phyloP scores from a whole-genome alignment of 2,113 vertebrate genomes.

The Passer montanus region DNA sequence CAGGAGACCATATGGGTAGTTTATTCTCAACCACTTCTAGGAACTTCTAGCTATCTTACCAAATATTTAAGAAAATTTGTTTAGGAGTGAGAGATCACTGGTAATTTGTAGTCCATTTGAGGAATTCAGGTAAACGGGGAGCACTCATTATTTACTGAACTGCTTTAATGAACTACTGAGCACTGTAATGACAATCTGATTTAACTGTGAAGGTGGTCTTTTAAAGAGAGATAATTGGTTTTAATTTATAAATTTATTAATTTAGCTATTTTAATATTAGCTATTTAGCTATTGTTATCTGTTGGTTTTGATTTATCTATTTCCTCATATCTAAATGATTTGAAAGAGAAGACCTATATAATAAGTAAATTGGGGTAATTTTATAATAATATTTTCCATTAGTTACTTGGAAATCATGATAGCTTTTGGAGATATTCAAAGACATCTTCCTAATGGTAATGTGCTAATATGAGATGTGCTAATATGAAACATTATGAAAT shows the following conservation, averaged over 20 bases:
- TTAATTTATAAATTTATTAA: too few species aligned
- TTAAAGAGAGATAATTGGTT: background rate
- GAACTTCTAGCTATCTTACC: background rate
- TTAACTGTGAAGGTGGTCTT: background rate
- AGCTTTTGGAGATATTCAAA: background rate
- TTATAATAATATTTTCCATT: background rate
- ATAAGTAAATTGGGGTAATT: background rate
- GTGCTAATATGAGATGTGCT: background rate
- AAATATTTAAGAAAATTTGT: conserved; percentile 13
- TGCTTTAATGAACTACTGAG: background rate
- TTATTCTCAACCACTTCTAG: conserved; percentile 9
- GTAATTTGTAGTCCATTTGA: background rate
- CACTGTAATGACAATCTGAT: background rate
- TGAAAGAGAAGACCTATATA: background rate
- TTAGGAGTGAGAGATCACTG: background rate
- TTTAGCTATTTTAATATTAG: too few species aligned
- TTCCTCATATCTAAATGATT: background rate
- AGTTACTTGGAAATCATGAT: background rate
- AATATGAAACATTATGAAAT: background rate
- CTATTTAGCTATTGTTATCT: too few species aligned
- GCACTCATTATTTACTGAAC: background rate
- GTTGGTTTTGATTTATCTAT: background rate
- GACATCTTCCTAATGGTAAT: background rate
- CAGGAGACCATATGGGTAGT: conserved; percentile 36
- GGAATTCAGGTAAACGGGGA: background rate